Percentiles rank a stretch among this genome's conserved stretches.
phyloP scores from a whole-genome alignment of 2,797 vertebrate genomes.

The Falco naumanni region DNA sequence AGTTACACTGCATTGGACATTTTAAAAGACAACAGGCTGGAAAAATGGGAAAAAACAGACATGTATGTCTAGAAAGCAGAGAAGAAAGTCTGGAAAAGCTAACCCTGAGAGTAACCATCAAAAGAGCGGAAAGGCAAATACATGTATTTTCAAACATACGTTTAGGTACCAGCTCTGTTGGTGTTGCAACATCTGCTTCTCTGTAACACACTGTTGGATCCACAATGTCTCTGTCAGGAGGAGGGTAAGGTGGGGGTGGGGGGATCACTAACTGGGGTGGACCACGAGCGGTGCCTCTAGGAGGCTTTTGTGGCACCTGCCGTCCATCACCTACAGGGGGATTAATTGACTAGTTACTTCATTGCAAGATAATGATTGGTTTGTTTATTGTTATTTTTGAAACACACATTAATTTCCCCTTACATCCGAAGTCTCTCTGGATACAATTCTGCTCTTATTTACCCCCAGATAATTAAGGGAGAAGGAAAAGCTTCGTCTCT shows the following conservation, averaged over 20 bases:
- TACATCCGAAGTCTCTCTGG: background rate
- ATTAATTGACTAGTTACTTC: conserved; percentile 76
- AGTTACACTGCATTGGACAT: conserved; percentile 60
- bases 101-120: background rate
- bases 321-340: conserved; percentile 81
- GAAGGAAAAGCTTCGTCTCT: background rate
- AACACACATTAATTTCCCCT: background rate
- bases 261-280: conserved; percentile 79
- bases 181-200: conserved; percentile 74
- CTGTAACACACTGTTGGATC: conserved; percentile 67
- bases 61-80: background rate
- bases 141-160: conserved; percentile 80
- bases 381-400: background rate
- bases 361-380: background rate
- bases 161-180: conserved; percentile 79
- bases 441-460: background rate
- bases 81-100: conserved; percentile 62
- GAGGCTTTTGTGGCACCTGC: conserved; percentile 86
- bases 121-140: conserved; percentile 28
- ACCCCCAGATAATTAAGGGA: background rate
- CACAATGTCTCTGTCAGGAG: conserved; percentile 74
- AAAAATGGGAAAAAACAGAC: conserved; percentile 7
- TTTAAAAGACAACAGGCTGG: background rate
- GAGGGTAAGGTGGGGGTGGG: conserved; percentile 82
- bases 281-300: conserved; percentile 75